A percentile compares a stretch with the other conserved stretches of the same genome.
phyloP scores from a whole-genome alignment of 2,888 invertebrate genomes.

The Octonoba sinensis region DNA sequence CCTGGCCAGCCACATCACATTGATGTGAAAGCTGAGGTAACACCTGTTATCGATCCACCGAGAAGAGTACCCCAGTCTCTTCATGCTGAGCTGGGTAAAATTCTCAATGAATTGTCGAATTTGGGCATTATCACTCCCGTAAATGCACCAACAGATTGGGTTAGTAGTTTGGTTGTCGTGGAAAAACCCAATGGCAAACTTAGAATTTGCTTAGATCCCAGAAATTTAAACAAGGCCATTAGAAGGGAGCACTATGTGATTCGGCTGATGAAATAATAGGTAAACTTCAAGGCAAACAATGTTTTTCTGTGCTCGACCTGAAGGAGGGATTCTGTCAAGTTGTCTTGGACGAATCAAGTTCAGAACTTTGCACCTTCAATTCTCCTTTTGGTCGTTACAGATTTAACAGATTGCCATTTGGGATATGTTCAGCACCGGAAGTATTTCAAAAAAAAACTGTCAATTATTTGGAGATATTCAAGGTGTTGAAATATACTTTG shows the following conservation, averaged over 20 bases:
- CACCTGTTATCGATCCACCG: neutral
- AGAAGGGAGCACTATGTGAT: too few species aligned
- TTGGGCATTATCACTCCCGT: neutral
- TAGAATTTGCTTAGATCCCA: neutral
- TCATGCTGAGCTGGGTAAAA: neutral
- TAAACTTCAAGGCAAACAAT: neutral
- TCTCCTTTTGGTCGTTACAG: neutral
- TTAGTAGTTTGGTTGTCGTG: too few species aligned
- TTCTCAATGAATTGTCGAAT: neutral
- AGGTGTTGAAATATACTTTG: neutral
- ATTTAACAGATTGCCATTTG: neutral
- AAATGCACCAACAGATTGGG: too few species aligned
- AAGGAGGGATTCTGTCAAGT: conserved; percentile 1
- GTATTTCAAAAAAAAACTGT: neutral
- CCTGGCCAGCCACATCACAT: conserved; percentile 1
- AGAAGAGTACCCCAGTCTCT: neutral
- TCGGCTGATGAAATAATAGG: too few species aligned
- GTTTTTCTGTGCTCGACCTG: neutral
- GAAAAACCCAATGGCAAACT: too few species aligned
- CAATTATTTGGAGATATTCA: neutral
- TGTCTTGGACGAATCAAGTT: too few species aligned
- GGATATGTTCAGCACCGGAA: too few species aligned
- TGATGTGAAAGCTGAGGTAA: neutral
- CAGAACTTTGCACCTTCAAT: neutral
- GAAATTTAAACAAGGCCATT: neutral